Conservation (phyloP, 2,888 invertebrate species). For the Drosophila neutralis region DNA sequence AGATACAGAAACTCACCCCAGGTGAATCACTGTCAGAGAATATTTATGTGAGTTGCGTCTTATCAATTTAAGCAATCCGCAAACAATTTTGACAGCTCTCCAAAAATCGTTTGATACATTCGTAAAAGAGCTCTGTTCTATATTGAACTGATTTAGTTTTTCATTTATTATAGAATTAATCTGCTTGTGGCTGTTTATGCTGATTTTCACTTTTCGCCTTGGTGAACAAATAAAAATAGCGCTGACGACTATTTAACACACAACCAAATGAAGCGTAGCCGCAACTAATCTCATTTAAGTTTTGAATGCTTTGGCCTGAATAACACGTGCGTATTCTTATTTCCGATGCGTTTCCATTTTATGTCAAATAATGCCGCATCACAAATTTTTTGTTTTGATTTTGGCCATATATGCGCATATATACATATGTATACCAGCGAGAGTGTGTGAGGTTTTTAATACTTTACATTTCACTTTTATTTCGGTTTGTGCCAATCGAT, state of each 20-base stretch:
- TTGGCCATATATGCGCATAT: constrained; percentile 35
- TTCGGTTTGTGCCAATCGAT: constrained; percentile 66
- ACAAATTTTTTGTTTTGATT: constrained; percentile 66
- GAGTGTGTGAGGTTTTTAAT: constrained; percentile 46
- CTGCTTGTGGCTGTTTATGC: constrained; percentile 33
- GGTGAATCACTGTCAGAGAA: constrained; percentile 24
- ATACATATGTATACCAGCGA: background rate
- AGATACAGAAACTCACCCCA: constrained; percentile 3
- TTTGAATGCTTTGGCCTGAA: constrained; percentile 48
- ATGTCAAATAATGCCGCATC: constrained; percentile 54
- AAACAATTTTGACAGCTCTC: constrained; percentile 44
- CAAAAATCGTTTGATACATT: constrained; percentile 12
- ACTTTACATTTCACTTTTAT: constrained; percentile 74
- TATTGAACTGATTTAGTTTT: constrained; percentile 7
- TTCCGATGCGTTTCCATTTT: constrained; percentile 56
- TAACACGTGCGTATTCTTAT: constrained; percentile 32
- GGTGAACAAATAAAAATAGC: constrained; percentile 34
- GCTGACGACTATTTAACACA: constrained; percentile 35
- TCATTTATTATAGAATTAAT: constrained; percentile 20
- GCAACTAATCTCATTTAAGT: constrained; percentile 69
- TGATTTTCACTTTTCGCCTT: constrained; percentile 51
- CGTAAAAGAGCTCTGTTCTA: background rate
- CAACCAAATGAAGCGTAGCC: constrained; percentile 59
- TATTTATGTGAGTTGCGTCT: constrained; percentile 36
- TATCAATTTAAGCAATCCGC: constrained; percentile 41